These are phyloP conservation scores for Andrena praecox DNA, from an alignment of 2,888 invertebrate genomes.

Conservation along the genomic window DNA sequence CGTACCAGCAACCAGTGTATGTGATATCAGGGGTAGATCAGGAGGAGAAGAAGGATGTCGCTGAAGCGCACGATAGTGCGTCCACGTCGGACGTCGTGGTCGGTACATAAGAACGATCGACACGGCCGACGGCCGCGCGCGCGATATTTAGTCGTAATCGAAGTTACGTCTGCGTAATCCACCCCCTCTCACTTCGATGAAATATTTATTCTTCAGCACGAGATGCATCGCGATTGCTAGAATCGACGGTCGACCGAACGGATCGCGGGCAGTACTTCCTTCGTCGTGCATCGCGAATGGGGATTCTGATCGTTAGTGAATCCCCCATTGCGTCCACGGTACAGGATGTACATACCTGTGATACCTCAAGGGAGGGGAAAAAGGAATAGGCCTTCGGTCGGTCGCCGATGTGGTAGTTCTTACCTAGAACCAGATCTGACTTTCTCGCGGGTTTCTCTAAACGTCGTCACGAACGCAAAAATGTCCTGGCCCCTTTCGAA, in stretches of 20 bases:
- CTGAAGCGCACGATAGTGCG: slow-evolving; percentile 44
- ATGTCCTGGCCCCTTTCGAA: slow-evolving; percentile 36
- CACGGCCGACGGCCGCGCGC: slow-evolving; percentile 1
- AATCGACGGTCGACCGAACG: slow-evolving; percentile 68
- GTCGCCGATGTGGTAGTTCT: slow-evolving; percentile 60
- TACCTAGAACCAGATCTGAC: slow-evolving; percentile 49
- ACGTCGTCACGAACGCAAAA: slow-evolving; percentile 44
- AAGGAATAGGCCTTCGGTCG: slow-evolving; percentile 53
- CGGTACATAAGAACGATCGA: slow-evolving; percentile 43
- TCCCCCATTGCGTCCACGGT: slow-evolving; percentile 17
- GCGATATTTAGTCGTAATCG: slow-evolving; percentile 47
- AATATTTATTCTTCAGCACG: slow-evolving; percentile 66
- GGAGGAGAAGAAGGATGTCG: slow-evolving; percentile 81
- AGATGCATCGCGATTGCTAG: slow-evolving; percentile 54
- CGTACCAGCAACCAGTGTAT: slow-evolving; percentile 88
- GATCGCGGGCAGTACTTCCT: slow-evolving; percentile 35
- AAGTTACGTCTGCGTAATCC: slow-evolving; percentile 50
- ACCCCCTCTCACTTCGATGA: slow-evolving; percentile 45
- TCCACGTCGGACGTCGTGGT: slow-evolving; percentile 51
- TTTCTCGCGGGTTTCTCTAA: slow-evolving; percentile 62
- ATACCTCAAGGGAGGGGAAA: not conserved
- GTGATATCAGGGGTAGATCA: slow-evolving; percentile 90
- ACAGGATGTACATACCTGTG: slow-evolving; percentile 28
- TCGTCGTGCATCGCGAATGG: slow-evolving; percentile 12
- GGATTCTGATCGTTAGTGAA: not conserved